Conservation (phyloP, 2,888 invertebrate genomes). For the Tuberolachnus salignus region DNA sequence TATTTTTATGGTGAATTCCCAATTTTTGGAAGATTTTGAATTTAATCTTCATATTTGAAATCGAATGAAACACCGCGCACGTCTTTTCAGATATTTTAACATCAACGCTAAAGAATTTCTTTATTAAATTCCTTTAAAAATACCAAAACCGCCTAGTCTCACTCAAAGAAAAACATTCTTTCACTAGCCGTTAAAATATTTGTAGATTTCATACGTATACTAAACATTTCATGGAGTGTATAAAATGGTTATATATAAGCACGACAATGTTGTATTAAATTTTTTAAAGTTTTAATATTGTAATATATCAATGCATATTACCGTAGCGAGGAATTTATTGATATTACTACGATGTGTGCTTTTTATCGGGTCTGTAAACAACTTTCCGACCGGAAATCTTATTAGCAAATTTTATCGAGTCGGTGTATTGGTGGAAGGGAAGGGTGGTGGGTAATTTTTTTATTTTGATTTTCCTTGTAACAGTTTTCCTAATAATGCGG, state of each 20-base stretch:
- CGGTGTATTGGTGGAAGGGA: too few relatives aligned
- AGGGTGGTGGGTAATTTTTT: too few relatives aligned
- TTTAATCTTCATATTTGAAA: conserved; percentile 20
- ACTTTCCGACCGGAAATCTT: too few relatives aligned
- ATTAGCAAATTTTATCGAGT: too few relatives aligned
- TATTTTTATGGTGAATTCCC: too few relatives aligned
- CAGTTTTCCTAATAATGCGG: too few relatives aligned
- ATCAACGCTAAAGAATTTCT: background rate
- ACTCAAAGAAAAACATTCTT: conserved; percentile 25
- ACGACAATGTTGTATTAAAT: background rate
- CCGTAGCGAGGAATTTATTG: too few relatives aligned
- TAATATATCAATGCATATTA: background rate
- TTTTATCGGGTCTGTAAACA: too few relatives aligned
- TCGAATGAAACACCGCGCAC: background rate
- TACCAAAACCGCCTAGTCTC: background rate
- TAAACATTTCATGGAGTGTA: background rate
- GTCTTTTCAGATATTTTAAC: background rate
- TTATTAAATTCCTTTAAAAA: conserved; percentile 15
- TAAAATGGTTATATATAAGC: background rate
- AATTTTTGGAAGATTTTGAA: too few relatives aligned
- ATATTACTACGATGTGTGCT: too few relatives aligned
- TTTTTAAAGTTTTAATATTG: conserved; percentile 1
- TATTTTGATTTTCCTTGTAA: too few relatives aligned
- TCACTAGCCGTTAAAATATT: conserved; percentile 4
- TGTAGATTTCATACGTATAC: conserved; percentile 9